Evolutionary conservation across 2,113 vertebrate species (phyloP), one percentile per base, ranked within the genome.

Genomic region (Furnarius figulus): DNA sequence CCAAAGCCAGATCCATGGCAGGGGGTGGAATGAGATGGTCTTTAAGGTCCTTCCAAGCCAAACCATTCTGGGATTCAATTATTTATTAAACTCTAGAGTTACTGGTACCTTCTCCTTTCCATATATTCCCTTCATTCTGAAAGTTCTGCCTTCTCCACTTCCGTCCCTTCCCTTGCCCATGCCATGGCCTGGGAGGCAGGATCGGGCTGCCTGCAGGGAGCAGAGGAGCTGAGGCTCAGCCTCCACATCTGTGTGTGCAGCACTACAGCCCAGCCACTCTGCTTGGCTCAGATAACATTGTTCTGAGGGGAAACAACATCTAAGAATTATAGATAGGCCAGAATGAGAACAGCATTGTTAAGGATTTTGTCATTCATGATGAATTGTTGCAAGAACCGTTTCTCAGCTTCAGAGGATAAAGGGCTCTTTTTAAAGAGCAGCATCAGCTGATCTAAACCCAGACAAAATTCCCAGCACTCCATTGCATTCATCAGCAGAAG

Each of bases 81-180:
- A 8, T 44, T 58, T 33, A 8, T 52, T 46, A 62, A 65, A 14
- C 44, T 77, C n/a, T 3, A 4, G 28, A 17, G 28, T 44, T 44
- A 35, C 25, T 31, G 19, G 13, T 10, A 62, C 46, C 46, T 23
- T 62, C 28, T 79, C 0, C 0, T 73, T 77, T 62, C 78, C 5
- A 0, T 35, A 1, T 1, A 0, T 53, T 77, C 53, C 31, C 39
- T 55, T 42, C 42, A 15, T 27, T 61, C 56, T 49, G 18, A 0
- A 65, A 52, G 35, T 39, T 75, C 70, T 74, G 8, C 52, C 47
- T 47, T 33, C 12, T 14, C 53, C 53, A 14, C 2, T 10, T 5
- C 9, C 8, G 28, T 30, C 23, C 24, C 30, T 78, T 72, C 55
- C 76, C 52, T 18, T 4, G 16, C 12, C 3, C 1, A 9, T 3